Base-by-base conservation (phyloP, 2,888 invertebrate species). In the Agapetus fuscipes region DNA sequence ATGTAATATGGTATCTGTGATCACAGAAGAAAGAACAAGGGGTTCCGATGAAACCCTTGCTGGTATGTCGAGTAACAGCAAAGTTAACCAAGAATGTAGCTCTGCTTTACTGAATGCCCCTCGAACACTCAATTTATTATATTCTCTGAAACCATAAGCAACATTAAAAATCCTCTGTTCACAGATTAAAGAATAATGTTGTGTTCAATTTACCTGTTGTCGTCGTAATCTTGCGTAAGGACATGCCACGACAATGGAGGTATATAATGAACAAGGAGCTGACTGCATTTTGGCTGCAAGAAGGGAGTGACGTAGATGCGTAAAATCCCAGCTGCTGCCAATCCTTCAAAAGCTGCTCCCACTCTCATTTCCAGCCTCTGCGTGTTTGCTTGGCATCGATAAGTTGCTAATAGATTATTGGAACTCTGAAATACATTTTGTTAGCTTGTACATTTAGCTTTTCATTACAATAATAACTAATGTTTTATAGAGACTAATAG, bases 351-450 rank as follows among this genome's bases (percentile, higher is more conserved):
- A n/a, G 77, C 76, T 2, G 84, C 82, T 36, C 84, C 76, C 49
- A 95, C 74, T 59, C 84, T 81, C 47, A 95, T 71, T 68, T 94
- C 93, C 42, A 96, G 66, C 30, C 90, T 72, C 48, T 88, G 89
- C 0, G 90, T 91, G 52, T 93, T 91, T 27, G 91, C 82, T 68
- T 95, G 94, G 58, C 95, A 95, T 44, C 93, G 76, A 55, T 93
- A 90, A 2, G 93, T 93, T 7, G 88, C 90, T 46, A 93, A 32
- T 10, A 48, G 36, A 11, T 34, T 34, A 30, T 45, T 36, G 3
- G 27, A 31, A 49, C 40, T 40, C 44, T 44, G 10, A 20, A 31
- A 26, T 14, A n/a, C n/a, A n/a, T n/a, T n/a, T n/a, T n/a, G n/a
- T n/a, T n/a, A n/a, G n/a, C n/a, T n/a, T n/a, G n/a, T n/a, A n/a